These are phyloP conservation scores for Astropecten irregularis DNA, from an alignment of 53 echinoderm and acorn worm species.

Conservation along the genomic window DNA sequence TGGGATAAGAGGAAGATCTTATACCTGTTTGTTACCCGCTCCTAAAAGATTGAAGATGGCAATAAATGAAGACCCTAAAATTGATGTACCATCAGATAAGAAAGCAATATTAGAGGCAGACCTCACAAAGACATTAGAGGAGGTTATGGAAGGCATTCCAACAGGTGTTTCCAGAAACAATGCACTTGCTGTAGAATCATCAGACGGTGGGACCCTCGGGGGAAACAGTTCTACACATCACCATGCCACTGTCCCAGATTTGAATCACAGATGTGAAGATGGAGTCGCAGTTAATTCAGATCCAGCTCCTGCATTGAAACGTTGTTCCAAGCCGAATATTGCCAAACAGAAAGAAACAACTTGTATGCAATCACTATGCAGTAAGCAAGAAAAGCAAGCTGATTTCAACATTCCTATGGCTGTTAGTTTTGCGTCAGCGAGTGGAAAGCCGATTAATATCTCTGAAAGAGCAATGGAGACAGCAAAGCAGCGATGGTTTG, in stretches of 20 bases:
- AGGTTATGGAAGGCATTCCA: too few relatives aligned
- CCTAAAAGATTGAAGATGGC: slow-evolving; percentile 44
- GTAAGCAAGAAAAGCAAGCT: neutral
- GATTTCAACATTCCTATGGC: neutral
- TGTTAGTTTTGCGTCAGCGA: slow-evolving; percentile 47
- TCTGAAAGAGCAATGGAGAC: slow-evolving; percentile 34
- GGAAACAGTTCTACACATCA: neutral
- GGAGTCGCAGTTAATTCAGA: neutral
- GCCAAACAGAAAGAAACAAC: neutral
- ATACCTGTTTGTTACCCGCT: slow-evolving; percentile 13
- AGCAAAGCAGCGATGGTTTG: slow-evolving; percentile 15
- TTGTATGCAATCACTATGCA: neutral
- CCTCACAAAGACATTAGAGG: too few relatives aligned
- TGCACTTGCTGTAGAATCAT: neutral
- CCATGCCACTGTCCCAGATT: neutral
- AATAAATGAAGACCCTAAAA: slow-evolving; percentile 14
- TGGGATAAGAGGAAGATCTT: slow-evolving; percentile 1
- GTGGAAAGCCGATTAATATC: slow-evolving; percentile 49
- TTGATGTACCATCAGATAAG: too few relatives aligned
- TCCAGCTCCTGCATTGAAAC: neutral
- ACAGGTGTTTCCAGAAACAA: neutral
- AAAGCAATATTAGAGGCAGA: too few relatives aligned
- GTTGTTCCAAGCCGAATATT: neutral
- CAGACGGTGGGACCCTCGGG: neutral
- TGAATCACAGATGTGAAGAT: neutral